These are phyloP conservation scores for Anthrax anthrax DNA, from an alignment of 2,888 invertebrate species.

Conservation along the genomic window DNA sequence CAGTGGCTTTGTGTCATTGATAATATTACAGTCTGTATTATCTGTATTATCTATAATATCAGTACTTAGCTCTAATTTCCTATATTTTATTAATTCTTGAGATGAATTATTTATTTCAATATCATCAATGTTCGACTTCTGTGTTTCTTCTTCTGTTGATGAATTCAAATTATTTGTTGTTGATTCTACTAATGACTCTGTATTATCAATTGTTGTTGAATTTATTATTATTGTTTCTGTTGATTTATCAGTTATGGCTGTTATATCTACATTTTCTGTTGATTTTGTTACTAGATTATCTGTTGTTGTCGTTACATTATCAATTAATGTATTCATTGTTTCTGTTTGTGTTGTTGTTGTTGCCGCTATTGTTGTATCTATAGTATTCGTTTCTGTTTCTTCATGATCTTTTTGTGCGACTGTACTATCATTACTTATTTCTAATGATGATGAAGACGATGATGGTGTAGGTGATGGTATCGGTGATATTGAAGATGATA, in stretches of 20 bases:
- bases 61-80: neutral
- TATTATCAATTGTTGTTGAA: neutral
- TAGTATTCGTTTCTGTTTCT: neutral
- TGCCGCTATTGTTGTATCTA: conserved; percentile 9
- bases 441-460: conserved; percentile 8
- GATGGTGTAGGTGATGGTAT: conserved; percentile 22
- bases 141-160: neutral
- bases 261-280: neutral
- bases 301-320: conserved; percentile 4
- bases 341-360: conserved; percentile 5
- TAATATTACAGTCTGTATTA: neutral
- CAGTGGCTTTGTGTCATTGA: neutral
- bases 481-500: conserved; percentile 14
- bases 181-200: neutral
- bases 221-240: neutral
- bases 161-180: neutral
- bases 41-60: neutral
- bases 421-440: neutral
- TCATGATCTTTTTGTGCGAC: neutral
- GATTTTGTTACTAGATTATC: conserved; percentile 2
- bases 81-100: too few species aligned
- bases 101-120: neutral
- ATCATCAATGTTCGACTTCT: neutral
- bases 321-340: too few species aligned
- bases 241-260: neutral